Evolutionary conservation across 1,140 invertebrate species (phyloP).

Genomic region (Drosophila orena): DNA sequence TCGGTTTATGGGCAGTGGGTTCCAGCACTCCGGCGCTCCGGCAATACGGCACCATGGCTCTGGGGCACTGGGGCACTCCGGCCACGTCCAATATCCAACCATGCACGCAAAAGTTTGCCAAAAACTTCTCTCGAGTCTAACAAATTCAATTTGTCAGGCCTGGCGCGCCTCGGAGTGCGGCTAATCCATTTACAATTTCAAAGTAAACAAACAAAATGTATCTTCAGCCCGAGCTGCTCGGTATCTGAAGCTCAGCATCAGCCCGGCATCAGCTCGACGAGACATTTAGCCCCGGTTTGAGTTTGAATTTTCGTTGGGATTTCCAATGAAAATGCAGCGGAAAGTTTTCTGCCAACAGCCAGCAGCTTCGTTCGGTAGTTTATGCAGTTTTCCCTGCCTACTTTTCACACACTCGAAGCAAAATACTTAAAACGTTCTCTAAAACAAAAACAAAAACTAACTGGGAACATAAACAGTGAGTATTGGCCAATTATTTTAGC

Average conservation of each 20-base stretch:
- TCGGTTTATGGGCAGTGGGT: constrained; percentile 50
- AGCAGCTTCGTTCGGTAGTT: constrained; percentile 28
- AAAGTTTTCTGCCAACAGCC: constrained; percentile 49
- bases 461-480: constrained; percentile 1
- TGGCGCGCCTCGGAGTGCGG: constrained; percentile 60
- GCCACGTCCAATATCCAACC: constrained; percentile 69
- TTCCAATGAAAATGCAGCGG: constrained; percentile 61
- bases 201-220: constrained; percentile 80
- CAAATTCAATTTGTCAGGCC: constrained; percentile 82
- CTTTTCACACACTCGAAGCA: constrained; percentile 13
- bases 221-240: constrained; percentile 40
- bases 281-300: constrained; percentile 36
- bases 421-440: neutral
- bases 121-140: constrained; percentile 76
- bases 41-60: constrained; percentile 20
- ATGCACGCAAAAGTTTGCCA: constrained; percentile 76
- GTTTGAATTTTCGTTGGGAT: constrained; percentile 35
- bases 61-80: constrained; percentile 31
- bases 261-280: constrained; percentile 38
- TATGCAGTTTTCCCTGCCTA: constrained; percentile 34
- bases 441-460: neutral
- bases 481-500: constrained; percentile 4
- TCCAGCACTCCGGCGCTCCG: constrained; percentile 24
- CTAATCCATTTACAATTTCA: constrained; percentile 82
- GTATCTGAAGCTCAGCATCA: neutral